Conservation (phyloP, 2,113 vertebrate species). For the Euleptes europaea region DNA sequence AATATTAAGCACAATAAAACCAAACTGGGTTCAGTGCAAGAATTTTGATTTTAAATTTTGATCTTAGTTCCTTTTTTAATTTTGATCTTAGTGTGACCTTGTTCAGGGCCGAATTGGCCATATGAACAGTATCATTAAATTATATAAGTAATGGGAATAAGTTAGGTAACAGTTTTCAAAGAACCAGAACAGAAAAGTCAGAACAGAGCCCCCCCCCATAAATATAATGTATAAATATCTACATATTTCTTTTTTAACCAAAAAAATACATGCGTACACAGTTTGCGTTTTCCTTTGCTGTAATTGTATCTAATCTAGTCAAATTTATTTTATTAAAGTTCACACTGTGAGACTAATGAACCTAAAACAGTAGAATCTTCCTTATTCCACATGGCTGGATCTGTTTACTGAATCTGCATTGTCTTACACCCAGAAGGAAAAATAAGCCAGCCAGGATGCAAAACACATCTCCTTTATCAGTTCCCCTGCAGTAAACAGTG, state of each 20-base stretch:
- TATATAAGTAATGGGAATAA: background rate
- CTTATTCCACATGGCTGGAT: conserved; percentile 16
- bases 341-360: conserved; percentile 61
- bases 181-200: background rate
- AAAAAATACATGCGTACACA: conserved; percentile 21
- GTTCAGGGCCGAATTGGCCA: too few species aligned
- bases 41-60: too few species aligned
- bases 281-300: conserved; percentile 47
- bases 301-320: conserved; percentile 56
- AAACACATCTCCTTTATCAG: conserved; percentile 31
- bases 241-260: conserved; percentile 23
- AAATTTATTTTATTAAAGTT: conserved; percentile 61
- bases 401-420: conserved; percentile 26
- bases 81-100: too few species aligned
- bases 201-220: background rate
- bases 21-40: background rate
- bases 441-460: conserved; percentile 14
- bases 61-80: too few species aligned
- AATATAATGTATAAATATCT: background rate
- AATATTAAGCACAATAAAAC: background rate
- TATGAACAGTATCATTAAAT: too few species aligned
- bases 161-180: background rate
- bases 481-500: background rate
- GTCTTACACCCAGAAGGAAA: conserved; percentile 16
- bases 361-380: conserved; percentile 47